Evolutionary conservation across 2,888 invertebrate species (phyloP).

Genomic region (Tillus elongatus): DNA sequence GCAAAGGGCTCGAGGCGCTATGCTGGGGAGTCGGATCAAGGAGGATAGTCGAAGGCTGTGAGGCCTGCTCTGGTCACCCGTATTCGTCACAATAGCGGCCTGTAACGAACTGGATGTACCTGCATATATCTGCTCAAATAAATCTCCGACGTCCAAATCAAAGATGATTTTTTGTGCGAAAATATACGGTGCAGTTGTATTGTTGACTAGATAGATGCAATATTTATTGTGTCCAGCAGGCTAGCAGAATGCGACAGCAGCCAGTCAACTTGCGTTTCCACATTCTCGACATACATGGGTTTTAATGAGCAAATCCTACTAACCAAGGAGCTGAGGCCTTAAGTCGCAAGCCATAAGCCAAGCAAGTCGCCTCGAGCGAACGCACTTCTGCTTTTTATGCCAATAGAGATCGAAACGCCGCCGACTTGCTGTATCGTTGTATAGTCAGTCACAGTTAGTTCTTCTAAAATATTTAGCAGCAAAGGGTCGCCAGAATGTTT

Average conservation of each 20-base stretch:
- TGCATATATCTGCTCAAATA: conserved; percentile 34
- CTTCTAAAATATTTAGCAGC: too few species aligned
- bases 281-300: conserved; percentile 42
- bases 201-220: conserved; percentile 40
- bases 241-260: conserved; percentile 39
- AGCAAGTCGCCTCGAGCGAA: conserved; percentile 24
- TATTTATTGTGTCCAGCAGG: conserved; percentile 42
- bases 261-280: conserved; percentile 40
- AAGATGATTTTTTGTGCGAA: conserved; percentile 38
- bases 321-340: conserved; percentile 23
- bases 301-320: conserved; percentile 40
- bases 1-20: too few species aligned
- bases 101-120: conserved; percentile 35
- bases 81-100: conserved; percentile 33
- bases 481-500: too few species aligned
- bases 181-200: conserved; percentile 37
- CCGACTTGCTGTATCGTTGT: too few species aligned
- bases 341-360: conserved; percentile 8
- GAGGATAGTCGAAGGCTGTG: too few species aligned
- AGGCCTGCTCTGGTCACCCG: conserved; percentile 12
- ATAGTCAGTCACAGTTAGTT: too few species aligned
- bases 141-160: conserved; percentile 36
- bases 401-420: too few species aligned
- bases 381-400: conserved; percentile 33
- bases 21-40: too few species aligned